Base-by-base conservation (phyloP, 2,888 invertebrate species). In the Euplexia lucipara region DNA sequence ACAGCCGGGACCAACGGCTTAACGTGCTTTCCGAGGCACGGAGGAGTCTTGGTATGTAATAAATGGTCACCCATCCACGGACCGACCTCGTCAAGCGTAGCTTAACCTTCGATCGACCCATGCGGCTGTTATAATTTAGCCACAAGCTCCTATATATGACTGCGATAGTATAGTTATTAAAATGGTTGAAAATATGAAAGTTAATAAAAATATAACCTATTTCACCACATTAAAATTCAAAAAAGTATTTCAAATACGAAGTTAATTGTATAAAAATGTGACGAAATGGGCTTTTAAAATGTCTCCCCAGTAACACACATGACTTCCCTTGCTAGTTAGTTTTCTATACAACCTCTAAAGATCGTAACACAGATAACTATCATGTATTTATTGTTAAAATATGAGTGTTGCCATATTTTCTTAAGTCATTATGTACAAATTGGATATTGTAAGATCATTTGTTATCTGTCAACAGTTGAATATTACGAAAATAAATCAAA, bases 391-490 rank as follows among this genome's bases (percentile, higher is more conserved):
- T 93, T 94, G 92, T 94, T 95, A 90, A 92, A 92, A 93, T 92
- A 93, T 93, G 92, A 92, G 93, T 94, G 94, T 95, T 95, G 95
- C 95, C 95, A 95, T 95, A 95, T 95, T 94, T 93, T 95, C 92
- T 94, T 95, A 95, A 95, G 95, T 95, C 92, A 94, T 94, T 92
- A 91, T 95, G 95, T 95, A 95, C 95, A 94, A 95, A 95, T 95
- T 93, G 93, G 92, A 94, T 95, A 95, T 91, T 92, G 90, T 94
- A 95, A 94, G 94, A 92, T 93, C 94, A 94, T 95, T 95, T 95
- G 95, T 95, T 95, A 95, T 94, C 94, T 94, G 93, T 95, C 95
- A 91, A 93, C 95, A 94, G 95, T 95, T 95, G 94, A 94, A 94
- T 94, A 95, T 95, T 95, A 95, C 88, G 90, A 94, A 95, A 95